Conservation (phyloP, 2,797 vertebrate genomes). For the Carapus acus region DNA sequence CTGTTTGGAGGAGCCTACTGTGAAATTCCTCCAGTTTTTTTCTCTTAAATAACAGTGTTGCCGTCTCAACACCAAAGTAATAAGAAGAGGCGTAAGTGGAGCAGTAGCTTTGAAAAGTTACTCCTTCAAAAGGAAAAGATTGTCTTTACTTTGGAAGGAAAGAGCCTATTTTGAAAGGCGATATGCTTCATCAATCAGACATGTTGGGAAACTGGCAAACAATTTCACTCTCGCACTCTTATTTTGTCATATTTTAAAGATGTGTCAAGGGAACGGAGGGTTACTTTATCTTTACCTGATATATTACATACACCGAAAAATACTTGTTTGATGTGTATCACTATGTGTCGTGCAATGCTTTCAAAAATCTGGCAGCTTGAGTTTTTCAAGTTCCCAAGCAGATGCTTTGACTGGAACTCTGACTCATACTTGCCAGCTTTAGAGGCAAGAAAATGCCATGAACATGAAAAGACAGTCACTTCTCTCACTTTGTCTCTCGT, state of each 20-base stretch:
- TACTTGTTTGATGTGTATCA: too few relatives aligned
- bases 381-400: too few relatives aligned
- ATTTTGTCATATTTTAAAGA: conserved; percentile 18
- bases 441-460: too few relatives aligned
- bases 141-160: conserved; percentile 21
- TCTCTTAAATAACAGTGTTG: too few relatives aligned
- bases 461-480: too few relatives aligned
- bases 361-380: too few relatives aligned
- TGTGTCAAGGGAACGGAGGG: background rate
- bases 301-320: too few relatives aligned
- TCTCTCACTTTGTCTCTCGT: too few relatives aligned
- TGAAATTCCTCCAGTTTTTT: background rate
- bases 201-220: too few relatives aligned
- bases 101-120: conserved; percentile 11
- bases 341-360: too few relatives aligned
- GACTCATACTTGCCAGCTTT: too few relatives aligned
- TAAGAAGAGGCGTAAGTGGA: conserved; percentile 13
- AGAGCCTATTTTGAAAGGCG: conserved; percentile 35
- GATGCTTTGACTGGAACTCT: too few relatives aligned
- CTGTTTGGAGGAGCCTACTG: background rate
- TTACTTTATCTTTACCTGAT: background rate
- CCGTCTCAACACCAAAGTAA: conserved; percentile 11
- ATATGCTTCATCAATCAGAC: conserved; percentile 30
- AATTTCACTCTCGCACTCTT: conserved; percentile 4
- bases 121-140: conserved; percentile 19